These are phyloP conservation scores for Ranitomeya variabilis DNA, from an alignment of 2,113 vertebrate genomes.

Conservation along the genomic window DNA sequence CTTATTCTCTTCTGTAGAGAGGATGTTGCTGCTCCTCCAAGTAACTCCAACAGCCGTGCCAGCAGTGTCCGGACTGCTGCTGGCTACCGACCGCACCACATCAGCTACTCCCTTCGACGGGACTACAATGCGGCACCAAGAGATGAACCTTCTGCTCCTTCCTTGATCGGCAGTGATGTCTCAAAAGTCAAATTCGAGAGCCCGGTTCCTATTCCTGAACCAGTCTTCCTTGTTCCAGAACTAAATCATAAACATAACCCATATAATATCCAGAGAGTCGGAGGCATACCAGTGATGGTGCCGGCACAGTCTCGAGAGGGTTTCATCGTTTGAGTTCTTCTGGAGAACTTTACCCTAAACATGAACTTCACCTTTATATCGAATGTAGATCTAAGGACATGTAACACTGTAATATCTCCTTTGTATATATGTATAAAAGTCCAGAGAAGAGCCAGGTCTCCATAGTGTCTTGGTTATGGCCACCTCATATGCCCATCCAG, in stretches of 20 bases:
- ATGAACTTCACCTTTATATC: not conserved
- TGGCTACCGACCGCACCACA: constrained; percentile 65
- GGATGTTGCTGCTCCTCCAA: constrained; percentile 67
- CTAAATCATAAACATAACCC: not conserved
- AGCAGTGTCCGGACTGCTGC: constrained; percentile 65
- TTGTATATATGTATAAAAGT: not conserved
- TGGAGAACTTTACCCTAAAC: not conserved
- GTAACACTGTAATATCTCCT: not conserved
- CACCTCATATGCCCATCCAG: not conserved
- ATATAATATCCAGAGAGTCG: constrained; percentile 52
- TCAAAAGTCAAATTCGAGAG: constrained; percentile 23
- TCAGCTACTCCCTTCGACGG: constrained; percentile 63
- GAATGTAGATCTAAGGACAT: not conserved
- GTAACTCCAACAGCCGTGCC: constrained; percentile 63
- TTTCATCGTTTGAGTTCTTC: constrained; percentile 57
- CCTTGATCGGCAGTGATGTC: constrained; percentile 48
- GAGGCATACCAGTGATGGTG: not conserved
- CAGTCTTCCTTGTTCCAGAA: not conserved
- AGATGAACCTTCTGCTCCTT: constrained; percentile 60
- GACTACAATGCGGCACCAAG: constrained; percentile 61
- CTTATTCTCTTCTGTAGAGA: constrained; percentile 52
- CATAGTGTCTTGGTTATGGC: not conserved
- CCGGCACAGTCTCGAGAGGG: constrained; percentile 61
- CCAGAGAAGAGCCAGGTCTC: not conserved
- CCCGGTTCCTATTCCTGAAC: not conserved